A percentile compares a stretch with the other conserved stretches of the same genome.
Evolutionary conservation across 2,113 vertebrate species (phyloP).

Genomic region (Ictidomys tridecemlineatus): DNA sequence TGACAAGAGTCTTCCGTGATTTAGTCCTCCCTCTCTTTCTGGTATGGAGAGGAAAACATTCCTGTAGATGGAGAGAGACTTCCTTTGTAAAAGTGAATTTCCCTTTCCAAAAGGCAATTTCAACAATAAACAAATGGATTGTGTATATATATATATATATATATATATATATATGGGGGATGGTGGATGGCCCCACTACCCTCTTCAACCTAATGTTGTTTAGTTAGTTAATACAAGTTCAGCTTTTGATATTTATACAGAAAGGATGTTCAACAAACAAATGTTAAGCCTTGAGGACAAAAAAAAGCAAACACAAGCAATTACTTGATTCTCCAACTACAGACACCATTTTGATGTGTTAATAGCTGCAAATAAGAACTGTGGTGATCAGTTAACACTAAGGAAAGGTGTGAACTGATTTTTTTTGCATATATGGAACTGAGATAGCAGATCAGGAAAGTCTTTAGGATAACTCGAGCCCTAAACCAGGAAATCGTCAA

Average conservation of each 20-base stretch:
- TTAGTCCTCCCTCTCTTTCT: neutral
- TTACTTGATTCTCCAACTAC: neutral
- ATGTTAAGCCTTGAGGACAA: neutral
- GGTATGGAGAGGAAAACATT: neutral
- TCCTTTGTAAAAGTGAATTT: neutral
- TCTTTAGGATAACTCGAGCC: neutral
- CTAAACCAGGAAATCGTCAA: neutral
- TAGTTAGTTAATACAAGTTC: neutral
- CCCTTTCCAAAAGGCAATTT: neutral
- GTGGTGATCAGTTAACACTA: neutral
- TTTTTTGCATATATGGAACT: neutral
- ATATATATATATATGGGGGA: neutral
- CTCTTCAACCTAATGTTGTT: neutral
- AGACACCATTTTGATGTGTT: conserved; percentile 33
- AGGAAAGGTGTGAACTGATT: neutral
- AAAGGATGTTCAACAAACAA: conserved; percentile 15
- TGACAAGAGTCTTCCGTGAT: neutral
- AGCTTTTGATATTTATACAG: neutral
- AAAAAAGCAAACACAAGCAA: neutral
- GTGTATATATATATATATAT: too few relatives aligned
- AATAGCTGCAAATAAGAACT: conserved; percentile 4
- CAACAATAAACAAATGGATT: neutral
- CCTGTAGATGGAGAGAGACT: neutral
- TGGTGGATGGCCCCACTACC: neutral
- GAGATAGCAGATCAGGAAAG: neutral